These are phyloP conservation scores for Therioaphis trifolii DNA, from an alignment of 2,888 invertebrate species.

Conservation along the genomic window DNA sequence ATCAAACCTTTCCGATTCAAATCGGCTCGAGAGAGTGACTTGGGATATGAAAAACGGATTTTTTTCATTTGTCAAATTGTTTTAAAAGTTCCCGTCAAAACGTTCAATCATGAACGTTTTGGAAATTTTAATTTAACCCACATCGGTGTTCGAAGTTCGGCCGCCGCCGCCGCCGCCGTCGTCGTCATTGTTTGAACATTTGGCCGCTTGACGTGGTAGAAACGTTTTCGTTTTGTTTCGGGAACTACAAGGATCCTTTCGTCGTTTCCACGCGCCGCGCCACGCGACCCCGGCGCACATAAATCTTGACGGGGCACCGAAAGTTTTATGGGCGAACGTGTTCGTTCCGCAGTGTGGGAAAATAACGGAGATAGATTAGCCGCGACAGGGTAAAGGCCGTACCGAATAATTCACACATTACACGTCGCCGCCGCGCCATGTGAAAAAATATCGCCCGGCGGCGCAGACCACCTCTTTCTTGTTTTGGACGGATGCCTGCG, in stretches of 20 bases:
- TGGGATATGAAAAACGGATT: slow-evolving; percentile 34
- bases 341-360: slow-evolving; percentile 1
- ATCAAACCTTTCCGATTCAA: slow-evolving; percentile 5
- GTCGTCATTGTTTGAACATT: not conserved
- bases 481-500: slow-evolving; percentile 50
- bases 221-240: slow-evolving; percentile 34
- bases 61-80: not conserved
- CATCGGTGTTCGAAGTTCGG: not conserved
- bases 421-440: not conserved
- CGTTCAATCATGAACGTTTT: not conserved
- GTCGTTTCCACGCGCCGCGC: not conserved
- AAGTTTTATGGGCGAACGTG: slow-evolving; percentile 43
- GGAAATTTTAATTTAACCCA: not conserved
- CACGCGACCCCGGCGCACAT: slow-evolving; percentile 20
- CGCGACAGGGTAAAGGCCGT: slow-evolving; percentile 60
- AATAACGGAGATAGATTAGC: slow-evolving; percentile 54
- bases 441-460: slow-evolving; percentile 49
- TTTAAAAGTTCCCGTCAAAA: slow-evolving; percentile 17
- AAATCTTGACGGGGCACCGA: slow-evolving; percentile 39
- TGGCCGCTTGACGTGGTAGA: not conserved
- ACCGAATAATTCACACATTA: slow-evolving; percentile 62
- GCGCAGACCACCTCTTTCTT: slow-evolving; percentile 59
- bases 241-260: slow-evolving; percentile 31
- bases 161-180: too few relatives aligned
- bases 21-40: not conserved